Evolutionary conservation across 2,797 vertebrate genomes (phyloP).

Genomic region (Oreochromis mossambicus): DNA sequence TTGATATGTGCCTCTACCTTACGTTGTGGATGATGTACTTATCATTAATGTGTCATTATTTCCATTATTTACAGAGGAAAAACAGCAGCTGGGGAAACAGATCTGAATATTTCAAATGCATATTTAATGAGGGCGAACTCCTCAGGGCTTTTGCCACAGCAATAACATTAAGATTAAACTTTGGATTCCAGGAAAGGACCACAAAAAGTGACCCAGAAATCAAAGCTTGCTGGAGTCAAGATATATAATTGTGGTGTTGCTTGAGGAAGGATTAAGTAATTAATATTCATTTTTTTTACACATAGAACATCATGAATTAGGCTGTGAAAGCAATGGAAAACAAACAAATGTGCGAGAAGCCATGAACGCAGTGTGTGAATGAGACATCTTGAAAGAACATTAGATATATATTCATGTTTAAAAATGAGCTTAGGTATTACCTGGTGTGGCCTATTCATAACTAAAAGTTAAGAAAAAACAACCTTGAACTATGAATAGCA

Average conservation of each 20-base stretch:
- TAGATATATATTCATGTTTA: not conserved
- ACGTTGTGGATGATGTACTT: conserved; percentile 4
- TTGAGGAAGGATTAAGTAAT: conserved; percentile 37
- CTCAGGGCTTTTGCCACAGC: conserved; percentile 23
- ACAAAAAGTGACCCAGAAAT: conserved; percentile 11
- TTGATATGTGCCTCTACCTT: conserved; percentile 10
- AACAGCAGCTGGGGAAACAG: conserved; percentile 32
- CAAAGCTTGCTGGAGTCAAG: conserved; percentile 17
- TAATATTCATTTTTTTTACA: not conserved
- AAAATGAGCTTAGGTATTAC: not conserved
- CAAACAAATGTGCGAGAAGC: not conserved
- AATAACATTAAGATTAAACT: conserved; percentile 36
- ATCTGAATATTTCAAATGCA: conserved; percentile 47
- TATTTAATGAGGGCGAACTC: conserved; percentile 53
- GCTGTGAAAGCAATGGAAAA: conserved; percentile 7
- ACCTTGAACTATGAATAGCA: not conserved
- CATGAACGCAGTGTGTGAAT: not conserved
- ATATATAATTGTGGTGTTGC: conserved; percentile 31
- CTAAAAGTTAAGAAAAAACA: not conserved
- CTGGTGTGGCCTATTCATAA: not conserved
- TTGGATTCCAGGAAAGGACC: conserved; percentile 14
- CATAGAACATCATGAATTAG: conserved; percentile 8
- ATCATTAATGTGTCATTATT: conserved; percentile 41
- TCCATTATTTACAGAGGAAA: conserved; percentile 43
- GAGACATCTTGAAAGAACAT: not conserved